Evolutionary conservation across 1,140 invertebrate genomes (phyloP), one percentile per base, ranked within the genome.

Genomic region (Papilio helenus): DNA sequence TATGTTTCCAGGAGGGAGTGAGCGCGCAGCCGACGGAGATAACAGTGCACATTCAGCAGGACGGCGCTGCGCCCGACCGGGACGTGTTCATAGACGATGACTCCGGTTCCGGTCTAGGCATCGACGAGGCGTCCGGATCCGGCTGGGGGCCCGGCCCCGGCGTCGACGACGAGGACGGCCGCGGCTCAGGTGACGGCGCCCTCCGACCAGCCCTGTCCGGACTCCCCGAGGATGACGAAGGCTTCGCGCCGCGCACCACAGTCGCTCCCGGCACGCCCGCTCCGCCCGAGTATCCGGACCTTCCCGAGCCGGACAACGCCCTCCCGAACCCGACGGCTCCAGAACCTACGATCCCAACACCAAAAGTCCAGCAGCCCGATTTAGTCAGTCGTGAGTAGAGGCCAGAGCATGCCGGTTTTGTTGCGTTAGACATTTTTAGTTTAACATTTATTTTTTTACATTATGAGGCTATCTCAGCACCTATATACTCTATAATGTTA

Each of bases 41-140:
- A 74, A 79, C 85, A 82, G 81, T 84, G n/a, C 87, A 85, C 79
- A 80, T 85, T 23, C 91, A 90, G 78, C 87, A 90, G 84, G 91
- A 91, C 89, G 88, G 84, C 49, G 87, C 87, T 76, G 83, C 85
- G 4, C 82, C 85, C 16, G 88, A 90, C 83, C 86, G 81, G 80
- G 92, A 94, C 80, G 86, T 93, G 76, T 94, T 92, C 89, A 91
- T 95, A 84, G 94, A 95, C 89, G 94, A 95, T 90, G 94, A 95
- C 51, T 55, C 51, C 78, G 94, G 94, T 81, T 93, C 90, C 61
- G 94, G 94, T 80, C 82, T 94, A 93, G 94, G 94, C 84, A 88
- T 88, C 79, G 93, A 94, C 92, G 94, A 95, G 91, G 94, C 93
- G 87, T 95, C 94, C 68, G 94, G 94, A 79, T 95, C 94, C 83